Base-by-base conservation (phyloP, 2,113 vertebrate species). In the Hemiprocne comata region DNA sequence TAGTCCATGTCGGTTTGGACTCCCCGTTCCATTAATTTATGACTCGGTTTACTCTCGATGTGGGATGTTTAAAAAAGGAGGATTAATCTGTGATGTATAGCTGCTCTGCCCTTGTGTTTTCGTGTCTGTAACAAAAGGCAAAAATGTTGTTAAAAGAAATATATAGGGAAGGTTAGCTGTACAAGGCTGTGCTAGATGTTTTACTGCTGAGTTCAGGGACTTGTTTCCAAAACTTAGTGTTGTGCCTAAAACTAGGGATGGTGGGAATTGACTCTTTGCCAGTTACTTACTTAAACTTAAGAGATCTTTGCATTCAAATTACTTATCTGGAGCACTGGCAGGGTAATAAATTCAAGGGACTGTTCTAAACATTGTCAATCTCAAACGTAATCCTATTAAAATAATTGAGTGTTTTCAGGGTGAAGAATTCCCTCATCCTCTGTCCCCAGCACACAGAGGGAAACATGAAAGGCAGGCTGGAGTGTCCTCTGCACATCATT, bases 341-440 rank as follows among this genome's bases (percentile, higher is more conserved):
- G 96, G 88, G 94, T 97, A 75, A 96, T 97, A 96, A 97, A 98
- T 97, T 96, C 97, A 73, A 38, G 95, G 94, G 96, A 65, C 96
- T 93, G 66, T 97, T 97, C 97, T 93, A 97, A 97, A 97, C 91
- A 54, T 92, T 95, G 97, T 98, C 97, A 90, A 72, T 97, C 97
- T 97, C 89, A 73, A 93, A 78, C 73, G 64, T 97, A 97, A 98
- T 98, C 97, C 97, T 97, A 97, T 98, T 98, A 98, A 97, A 98
- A 98, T 97, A 98, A 97, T 96, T 78, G 94, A 97, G 97, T 95
- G 67, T 97, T 98, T 98, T 95, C 93, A 95, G 97, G 90, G 94
- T 74, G 65, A 81, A 95, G 97, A 95, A 97, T 97, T 96, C 96
- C 93, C 96, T 87, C 78, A 26, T 91, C 90, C 85, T 70, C 80